Conservation (phyloP, 2,888 invertebrate species). For the Alloscopus bannaensis region DNA sequence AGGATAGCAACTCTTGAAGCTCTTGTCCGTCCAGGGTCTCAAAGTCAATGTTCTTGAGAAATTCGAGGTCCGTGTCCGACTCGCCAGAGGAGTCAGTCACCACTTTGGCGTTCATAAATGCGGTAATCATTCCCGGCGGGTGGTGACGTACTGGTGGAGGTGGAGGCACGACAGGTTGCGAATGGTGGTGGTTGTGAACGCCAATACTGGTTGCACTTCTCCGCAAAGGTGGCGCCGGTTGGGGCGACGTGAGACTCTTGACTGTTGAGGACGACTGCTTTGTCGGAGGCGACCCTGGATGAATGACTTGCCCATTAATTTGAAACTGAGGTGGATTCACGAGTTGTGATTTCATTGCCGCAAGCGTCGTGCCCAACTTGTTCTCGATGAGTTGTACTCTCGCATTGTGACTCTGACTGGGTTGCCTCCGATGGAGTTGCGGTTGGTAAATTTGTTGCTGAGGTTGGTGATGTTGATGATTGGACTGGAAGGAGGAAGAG, state of each 20-base stretch:
- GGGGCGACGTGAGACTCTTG: slow-evolving; percentile 31
- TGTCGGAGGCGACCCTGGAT: slow-evolving; percentile 36
- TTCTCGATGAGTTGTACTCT: slow-evolving; percentile 25
- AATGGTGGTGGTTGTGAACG: neutral
- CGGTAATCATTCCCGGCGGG: neutral
- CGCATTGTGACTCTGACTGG: too few relatives aligned
- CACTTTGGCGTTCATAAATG: slow-evolving; percentile 6
- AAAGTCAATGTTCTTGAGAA: slow-evolving; percentile 60
- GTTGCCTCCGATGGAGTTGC: too few relatives aligned
- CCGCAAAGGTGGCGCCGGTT: slow-evolving; percentile 15
- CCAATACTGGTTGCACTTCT: slow-evolving; percentile 44
- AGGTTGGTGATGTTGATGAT: slow-evolving; percentile 18
- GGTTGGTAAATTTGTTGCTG: slow-evolving; percentile 1
- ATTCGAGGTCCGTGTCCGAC: slow-evolving; percentile 58
- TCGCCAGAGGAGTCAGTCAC: slow-evolving; percentile 47
- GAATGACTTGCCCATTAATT: slow-evolving; percentile 56
- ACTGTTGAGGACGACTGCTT: neutral
- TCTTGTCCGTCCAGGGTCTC: slow-evolving; percentile 62
- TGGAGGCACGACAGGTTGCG: slow-evolving; percentile 12
- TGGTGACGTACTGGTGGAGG: slow-evolving; percentile 5
- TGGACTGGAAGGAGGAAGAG: slow-evolving; percentile 19
- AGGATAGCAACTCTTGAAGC: slow-evolving; percentile 60
- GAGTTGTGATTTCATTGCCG: slow-evolving; percentile 45
- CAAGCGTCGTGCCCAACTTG: slow-evolving; percentile 40
- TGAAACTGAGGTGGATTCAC: slow-evolving; percentile 46